phyloP scores from a whole-genome alignment of 2,888 invertebrate genomes.

The Harmothoe impar region DNA sequence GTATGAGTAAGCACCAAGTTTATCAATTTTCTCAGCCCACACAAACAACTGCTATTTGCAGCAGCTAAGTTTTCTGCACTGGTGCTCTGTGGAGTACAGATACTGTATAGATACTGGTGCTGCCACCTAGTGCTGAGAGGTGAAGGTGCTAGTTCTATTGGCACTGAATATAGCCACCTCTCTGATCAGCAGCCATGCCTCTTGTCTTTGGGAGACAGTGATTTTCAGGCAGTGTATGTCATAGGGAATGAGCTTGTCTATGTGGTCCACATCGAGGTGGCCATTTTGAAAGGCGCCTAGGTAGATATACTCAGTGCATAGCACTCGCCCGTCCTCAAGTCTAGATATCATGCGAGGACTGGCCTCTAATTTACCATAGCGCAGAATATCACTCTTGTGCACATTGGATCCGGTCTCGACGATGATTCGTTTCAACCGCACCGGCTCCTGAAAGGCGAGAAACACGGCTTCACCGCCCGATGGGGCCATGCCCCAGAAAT shows the following conservation, averaged over 20 bases:
- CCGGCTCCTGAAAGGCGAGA: slow-evolving; percentile 78
- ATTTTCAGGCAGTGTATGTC: slow-evolving; percentile 81
- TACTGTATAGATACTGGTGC: neutral
- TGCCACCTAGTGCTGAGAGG: neutral
- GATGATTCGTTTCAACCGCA: slow-evolving; percentile 75
- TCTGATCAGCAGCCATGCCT: slow-evolving; percentile 82
- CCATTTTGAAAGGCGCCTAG: slow-evolving; percentile 75
- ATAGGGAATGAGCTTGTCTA: slow-evolving; percentile 70
- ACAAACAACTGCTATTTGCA: too few relatives aligned
- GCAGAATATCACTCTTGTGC: slow-evolving; percentile 76
- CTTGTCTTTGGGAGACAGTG: slow-evolving; percentile 77
- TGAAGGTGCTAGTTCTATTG: neutral
- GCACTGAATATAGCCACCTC: slow-evolving; percentile 81
- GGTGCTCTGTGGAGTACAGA: too few relatives aligned
- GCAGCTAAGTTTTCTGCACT: too few relatives aligned
- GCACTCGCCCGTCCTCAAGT: slow-evolving; percentile 25
- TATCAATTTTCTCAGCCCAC: too few relatives aligned
- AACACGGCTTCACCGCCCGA: slow-evolving; percentile 78
- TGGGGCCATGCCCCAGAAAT: slow-evolving; percentile 82
- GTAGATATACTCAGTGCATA: slow-evolving; percentile 41
- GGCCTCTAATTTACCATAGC: slow-evolving; percentile 65
- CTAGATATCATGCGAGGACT: slow-evolving; percentile 51
- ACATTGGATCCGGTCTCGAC: slow-evolving; percentile 78
- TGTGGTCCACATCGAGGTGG: slow-evolving; percentile 74
- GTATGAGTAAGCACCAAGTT: too few relatives aligned